Conservation (phyloP, 2,888 invertebrate genomes). For the Cybosia mesomella region DNA sequence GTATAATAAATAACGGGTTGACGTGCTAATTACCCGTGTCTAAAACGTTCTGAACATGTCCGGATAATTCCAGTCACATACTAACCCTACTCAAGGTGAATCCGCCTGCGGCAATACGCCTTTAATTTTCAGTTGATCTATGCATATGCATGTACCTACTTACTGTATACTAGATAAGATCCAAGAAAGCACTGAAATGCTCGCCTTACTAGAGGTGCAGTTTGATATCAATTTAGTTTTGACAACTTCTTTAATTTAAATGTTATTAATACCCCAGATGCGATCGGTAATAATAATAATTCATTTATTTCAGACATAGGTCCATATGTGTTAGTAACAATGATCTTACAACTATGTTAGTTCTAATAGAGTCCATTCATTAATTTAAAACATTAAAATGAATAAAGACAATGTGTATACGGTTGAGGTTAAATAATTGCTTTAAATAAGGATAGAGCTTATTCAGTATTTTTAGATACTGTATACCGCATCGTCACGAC, state of each 20-base stretch:
- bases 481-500: neutral
- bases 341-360: no score
- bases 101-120: slow-evolving; percentile 33
- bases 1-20: neutral
- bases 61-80: neutral
- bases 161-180: slow-evolving; percentile 36
- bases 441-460: neutral
- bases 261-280: slow-evolving; percentile 31
- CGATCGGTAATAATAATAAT: neutral
- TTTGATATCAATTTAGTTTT: slow-evolving; percentile 44
- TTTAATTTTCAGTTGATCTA: slow-evolving; percentile 38
- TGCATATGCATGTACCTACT: slow-evolving; percentile 32
- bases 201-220: slow-evolving; percentile 11
- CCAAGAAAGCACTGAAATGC: slow-evolving; percentile 35
- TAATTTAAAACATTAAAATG: neutral
- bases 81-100: slow-evolving; percentile 34
- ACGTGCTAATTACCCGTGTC: neutral
- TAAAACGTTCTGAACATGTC: slow-evolving; percentile 10
- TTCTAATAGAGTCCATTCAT: neutral
- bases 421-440: neutral
- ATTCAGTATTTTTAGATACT: neutral
- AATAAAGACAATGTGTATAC: neutral
- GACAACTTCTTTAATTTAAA: slow-evolving; percentile 51
- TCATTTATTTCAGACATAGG: no score
- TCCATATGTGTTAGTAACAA: no score